Evolutionary conservation across 2,797 vertebrate species (phyloP).

Genomic region (Alcedo quadribrachys): DNA sequence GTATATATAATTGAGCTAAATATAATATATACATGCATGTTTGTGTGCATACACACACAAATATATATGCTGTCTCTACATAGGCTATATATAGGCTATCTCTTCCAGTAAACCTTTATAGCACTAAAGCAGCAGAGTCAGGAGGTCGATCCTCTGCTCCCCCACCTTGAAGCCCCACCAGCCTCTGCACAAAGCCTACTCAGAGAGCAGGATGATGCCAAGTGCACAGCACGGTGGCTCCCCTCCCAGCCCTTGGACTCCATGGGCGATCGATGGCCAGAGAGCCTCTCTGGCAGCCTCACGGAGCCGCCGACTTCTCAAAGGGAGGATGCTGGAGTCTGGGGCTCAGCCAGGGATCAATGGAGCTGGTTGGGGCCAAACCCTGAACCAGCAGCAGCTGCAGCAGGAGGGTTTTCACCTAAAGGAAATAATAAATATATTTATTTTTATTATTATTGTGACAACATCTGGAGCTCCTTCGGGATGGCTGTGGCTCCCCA

Average conservation of each 20-base stretch:
- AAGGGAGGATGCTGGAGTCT: neutral
- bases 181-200: neutral
- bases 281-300: neutral
- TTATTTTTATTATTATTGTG: neutral
- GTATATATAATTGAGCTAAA: too few species aligned
- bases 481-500: accelerated
- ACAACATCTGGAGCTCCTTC: accelerated
- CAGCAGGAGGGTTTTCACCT: too few species aligned
- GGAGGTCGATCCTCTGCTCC: too few species aligned
- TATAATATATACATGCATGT: too few species aligned
- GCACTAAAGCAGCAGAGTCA: too few species aligned
- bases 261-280: accelerated
- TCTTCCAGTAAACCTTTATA: too few species aligned
- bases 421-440: too few species aligned
- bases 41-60: too few species aligned
- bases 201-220: neutral
- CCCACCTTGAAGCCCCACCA: neutral
- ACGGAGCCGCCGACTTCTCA: neutral
- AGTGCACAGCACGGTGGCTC: too few species aligned
- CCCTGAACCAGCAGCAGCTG: too few species aligned
- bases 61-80: too few species aligned
- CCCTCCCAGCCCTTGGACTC: neutral
- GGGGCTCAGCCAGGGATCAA: neutral
- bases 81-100: too few species aligned
- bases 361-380: neutral